Evolutionary conservation across 2,113 vertebrate genomes (phyloP).

Genomic region (Ondatra zibethicus): DNA sequence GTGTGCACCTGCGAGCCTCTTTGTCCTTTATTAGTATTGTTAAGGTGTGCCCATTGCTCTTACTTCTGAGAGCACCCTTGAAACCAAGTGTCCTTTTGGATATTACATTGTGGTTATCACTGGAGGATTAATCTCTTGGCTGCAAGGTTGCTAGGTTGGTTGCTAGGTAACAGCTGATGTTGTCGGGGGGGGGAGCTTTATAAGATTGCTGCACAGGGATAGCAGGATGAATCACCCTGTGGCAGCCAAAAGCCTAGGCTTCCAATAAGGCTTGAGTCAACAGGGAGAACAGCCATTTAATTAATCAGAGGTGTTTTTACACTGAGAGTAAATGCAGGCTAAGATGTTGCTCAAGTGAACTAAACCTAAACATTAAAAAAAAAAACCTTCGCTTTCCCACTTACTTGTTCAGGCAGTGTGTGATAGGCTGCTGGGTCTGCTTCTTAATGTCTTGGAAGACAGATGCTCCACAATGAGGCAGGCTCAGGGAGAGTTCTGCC

Average conservation of each 20-base stretch:
- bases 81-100: conserved; percentile 70
- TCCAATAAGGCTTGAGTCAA: conserved; percentile 40
- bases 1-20: not conserved
- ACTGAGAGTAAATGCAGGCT: conserved; percentile 40
- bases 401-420: not conserved
- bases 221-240: conserved; percentile 69
- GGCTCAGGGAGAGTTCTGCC: conserved; percentile 71
- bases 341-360: conserved; percentile 65
- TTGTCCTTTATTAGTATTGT: not conserved
- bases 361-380: not conserved
- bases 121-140: conserved; percentile 81
- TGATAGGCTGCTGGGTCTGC: not conserved
- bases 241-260: conserved; percentile 51
- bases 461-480: conserved; percentile 52
- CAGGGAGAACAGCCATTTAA: conserved; percentile 45
- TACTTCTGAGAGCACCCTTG: conserved; percentile 60
- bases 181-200: conserved; percentile 79
- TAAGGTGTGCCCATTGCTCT: not conserved
- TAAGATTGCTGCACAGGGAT: conserved; percentile 67
- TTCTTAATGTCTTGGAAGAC: conserved; percentile 56
- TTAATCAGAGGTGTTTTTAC: conserved; percentile 66
- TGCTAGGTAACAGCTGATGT: conserved; percentile 88
- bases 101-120: conserved; percentile 63
- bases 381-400: not conserved
- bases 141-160: conserved; percentile 87